A percentile compares a stretch with the other conserved stretches of the same genome.
These are phyloP conservation scores for Adoxophyes honmai DNA, from an alignment of 1,140 invertebrate species.

Conservation along the genomic window DNA sequence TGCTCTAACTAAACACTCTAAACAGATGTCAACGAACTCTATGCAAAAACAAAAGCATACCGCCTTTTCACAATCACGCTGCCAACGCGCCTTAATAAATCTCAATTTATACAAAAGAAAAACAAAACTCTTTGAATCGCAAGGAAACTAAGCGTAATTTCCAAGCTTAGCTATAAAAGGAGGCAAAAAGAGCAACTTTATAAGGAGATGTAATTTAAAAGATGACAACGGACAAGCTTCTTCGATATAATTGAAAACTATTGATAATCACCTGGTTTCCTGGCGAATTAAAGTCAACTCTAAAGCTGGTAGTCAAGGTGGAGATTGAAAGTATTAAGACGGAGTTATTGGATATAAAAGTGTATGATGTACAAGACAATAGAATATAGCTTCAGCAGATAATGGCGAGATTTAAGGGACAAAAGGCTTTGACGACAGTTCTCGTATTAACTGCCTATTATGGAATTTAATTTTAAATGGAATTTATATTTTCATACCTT, in stretches of 20 bases:
- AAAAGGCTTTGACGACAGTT: slow-evolving; percentile 10
- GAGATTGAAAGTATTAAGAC: slow-evolving; percentile 14
- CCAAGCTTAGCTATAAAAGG: not conserved
- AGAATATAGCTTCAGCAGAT: slow-evolving; percentile 20
- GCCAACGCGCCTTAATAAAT: no score
- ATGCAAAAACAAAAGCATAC: no score
- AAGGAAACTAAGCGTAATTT: not conserved
- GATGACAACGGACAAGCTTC: slow-evolving; percentile 39
- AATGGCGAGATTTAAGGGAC: slow-evolving; percentile 2
- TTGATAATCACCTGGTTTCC: slow-evolving; percentile 31
- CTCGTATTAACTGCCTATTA: not conserved
- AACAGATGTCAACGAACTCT: no score
- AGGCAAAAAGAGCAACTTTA: slow-evolving; percentile 21
- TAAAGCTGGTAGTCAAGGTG: not conserved
- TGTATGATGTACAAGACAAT: slow-evolving; percentile 42
- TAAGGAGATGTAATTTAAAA: slow-evolving; percentile 44
- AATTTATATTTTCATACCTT: no score
- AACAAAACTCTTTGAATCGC: no score
- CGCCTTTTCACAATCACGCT: no score
- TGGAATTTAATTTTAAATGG: not conserved
- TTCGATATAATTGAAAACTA: slow-evolving; percentile 44
- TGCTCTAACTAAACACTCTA: no score
- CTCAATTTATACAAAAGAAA: no score
- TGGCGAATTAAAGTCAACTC: not conserved
- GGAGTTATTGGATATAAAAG: slow-evolving; percentile 28